Base-by-base conservation (phyloP, 2,797 vertebrate species). In the Neostethus bicornis region DNA sequence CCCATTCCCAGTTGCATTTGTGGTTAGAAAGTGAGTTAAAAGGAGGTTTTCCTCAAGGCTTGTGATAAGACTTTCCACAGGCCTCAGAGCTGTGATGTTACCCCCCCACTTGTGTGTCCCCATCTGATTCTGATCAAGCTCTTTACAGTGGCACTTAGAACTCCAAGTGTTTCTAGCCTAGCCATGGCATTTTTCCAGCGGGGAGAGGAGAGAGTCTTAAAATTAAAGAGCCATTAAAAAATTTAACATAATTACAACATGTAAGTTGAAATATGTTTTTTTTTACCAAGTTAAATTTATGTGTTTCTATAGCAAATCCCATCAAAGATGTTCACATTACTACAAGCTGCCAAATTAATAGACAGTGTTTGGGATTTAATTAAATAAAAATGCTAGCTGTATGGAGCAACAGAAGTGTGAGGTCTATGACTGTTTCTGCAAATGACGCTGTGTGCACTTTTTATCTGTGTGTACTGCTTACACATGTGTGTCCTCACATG, bases 271-370 rank as follows among this genome's bases (percentile, higher is more conserved):
- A 89, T 88, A 90, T 88, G 90, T 82, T 87, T 93, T 93, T 92
- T 89, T 92, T 92, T 92, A 89, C 80, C 83, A 91, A 90, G 87
- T 85, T 83, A 92, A 92, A 92, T 88, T 90, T 91, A 88, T 76
- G 85, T 57, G 77, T 81, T 81, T 85, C 79, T 55, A 77, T 73
- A 66, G 76, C 62, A 56, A 60, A 61, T 83, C 80, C 85, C 86
- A 90, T 93, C 88, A 92, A 92, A 91, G 89, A 50, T 61, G 76
- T 62, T 70, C 83, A 81, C 65, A 77, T 48, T 83, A 84, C 63
- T 81, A 83, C 80, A 80, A 85, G 88, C 89, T 84, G 39, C 90
- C 21, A 45, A 55, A 59, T 51, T 60, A 56, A 70, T 83, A 64
- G 77, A 62, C 66, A 70, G 66, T 79, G 73, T 79, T 81, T 24